These are phyloP conservation scores for Sylvilagus floridanus DNA, from an alignment of 2,797 vertebrate species.

Conservation along the genomic window DNA sequence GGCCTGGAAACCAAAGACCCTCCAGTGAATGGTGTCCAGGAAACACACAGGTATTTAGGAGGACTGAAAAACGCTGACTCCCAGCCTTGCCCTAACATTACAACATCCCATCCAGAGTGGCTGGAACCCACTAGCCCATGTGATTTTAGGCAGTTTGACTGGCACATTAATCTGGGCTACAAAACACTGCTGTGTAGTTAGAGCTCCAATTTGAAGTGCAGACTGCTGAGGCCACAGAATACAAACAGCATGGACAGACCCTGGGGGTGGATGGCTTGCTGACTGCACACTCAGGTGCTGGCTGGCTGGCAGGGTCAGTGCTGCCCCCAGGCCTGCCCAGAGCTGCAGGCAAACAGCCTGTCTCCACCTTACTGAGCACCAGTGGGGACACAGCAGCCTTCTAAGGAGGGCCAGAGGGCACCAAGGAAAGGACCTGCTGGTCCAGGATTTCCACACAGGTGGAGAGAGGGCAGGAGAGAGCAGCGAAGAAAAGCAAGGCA, in stretches of 20 bases:
- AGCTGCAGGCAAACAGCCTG: not conserved
- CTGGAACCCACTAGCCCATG: conserved; percentile 44
- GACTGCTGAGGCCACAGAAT: conserved; percentile 64
- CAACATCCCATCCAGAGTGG: conserved; percentile 23
- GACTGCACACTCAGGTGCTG: conserved; percentile 38
- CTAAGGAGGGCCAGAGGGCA: not conserved
- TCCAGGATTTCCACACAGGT: not conserved
- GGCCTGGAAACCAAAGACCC: conserved; percentile 6
- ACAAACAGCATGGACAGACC: conserved; percentile 60
- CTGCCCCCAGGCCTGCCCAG: not conserved
- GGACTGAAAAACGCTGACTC: conserved; percentile 1
- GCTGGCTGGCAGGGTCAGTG: not conserved
- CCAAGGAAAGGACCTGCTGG: not conserved
- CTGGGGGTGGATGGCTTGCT: not conserved
- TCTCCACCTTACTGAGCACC: not conserved
- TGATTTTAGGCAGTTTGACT: conserved; percentile 38
- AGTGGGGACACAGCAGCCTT: not conserved
- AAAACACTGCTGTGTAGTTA: conserved; percentile 60
- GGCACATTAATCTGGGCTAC: conserved; percentile 60
- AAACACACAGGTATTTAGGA: not conserved
- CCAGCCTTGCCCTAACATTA: conserved; percentile 23
- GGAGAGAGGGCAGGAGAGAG: not conserved
- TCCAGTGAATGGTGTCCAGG: not conserved
- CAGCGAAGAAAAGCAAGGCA: not conserved
- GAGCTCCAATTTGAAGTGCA: conserved; percentile 71